These are phyloP conservation scores for Cisticola juncidis DNA, from an alignment of 2,113 vertebrate species.

Conservation along the genomic window DNA sequence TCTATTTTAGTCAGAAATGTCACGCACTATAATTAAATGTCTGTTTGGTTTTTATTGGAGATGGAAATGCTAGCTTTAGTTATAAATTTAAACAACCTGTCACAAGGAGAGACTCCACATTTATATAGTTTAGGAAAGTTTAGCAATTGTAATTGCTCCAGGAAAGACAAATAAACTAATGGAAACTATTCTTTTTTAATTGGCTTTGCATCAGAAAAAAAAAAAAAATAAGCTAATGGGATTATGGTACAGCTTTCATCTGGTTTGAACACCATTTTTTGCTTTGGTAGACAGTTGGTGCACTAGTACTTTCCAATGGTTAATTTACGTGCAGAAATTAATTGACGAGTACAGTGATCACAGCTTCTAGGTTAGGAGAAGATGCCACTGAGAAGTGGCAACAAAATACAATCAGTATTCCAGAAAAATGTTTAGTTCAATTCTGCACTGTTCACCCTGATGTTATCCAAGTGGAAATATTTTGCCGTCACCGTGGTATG, in stretches of 20 bases:
- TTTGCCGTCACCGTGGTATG: slow-evolving; percentile 68
- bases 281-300: not conserved
- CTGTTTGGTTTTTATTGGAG: slow-evolving; percentile 71
- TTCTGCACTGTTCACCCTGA: not conserved
- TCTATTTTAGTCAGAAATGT: slow-evolving; percentile 86
- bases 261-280: not conserved
- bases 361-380: not conserved
- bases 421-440: slow-evolving; percentile 31
- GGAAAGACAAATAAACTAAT: slow-evolving; percentile 75
- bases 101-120: slow-evolving; percentile 62
- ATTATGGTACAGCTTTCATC: slow-evolving; percentile 51
- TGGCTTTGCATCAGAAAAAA: slow-evolving; percentile 37
- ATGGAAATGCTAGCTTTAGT: slow-evolving; percentile 70
- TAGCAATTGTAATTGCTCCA: slow-evolving; percentile 70
- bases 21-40: slow-evolving; percentile 83
- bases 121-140: slow-evolving; percentile 64
- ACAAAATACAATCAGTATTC: not conserved
- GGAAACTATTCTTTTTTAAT: slow-evolving; percentile 68
- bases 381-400: slow-evolving; percentile 5
- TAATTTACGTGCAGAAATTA: slow-evolving; percentile 9
- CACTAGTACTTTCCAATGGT: not conserved
- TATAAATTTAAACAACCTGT: slow-evolving; percentile 78
- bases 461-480: slow-evolving; percentile 74
- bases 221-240: slow-evolving; percentile 30
- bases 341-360: not conserved